Base-by-base conservation (phyloP, 2,113 vertebrate genomes). In the Microtus richardsoni region DNA sequence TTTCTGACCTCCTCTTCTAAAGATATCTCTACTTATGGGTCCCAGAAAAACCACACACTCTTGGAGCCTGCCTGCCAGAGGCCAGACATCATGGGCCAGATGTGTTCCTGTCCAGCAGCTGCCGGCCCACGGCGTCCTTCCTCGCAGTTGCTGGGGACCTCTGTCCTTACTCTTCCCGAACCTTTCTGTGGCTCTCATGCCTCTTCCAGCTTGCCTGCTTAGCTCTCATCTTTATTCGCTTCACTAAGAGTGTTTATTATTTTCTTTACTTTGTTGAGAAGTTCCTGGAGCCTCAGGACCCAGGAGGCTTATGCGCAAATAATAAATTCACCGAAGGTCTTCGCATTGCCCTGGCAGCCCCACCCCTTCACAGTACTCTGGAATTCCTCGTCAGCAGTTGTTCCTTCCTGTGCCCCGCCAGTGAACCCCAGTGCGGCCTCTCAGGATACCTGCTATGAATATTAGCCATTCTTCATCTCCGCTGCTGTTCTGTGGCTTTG, bases 361-460 rank as follows among this genome's bases (percentile, higher is more conserved):
- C 79, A 39, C 89, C 84, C 89, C 96, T 8, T 0, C 22, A 1
- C 0, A 16, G 58, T 83, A 44, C 84, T 30, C 78, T 97, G 92
- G 39, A 96, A 96, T 95, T 89, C 33, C 1, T 75, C 0, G 64
- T 95, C 62, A 8, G 19, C 58, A 0, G 58, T 66, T 41, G 47
- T 47, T 97, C 93, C 95, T 96, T 97, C 78, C 91, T 95, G 84
- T 97, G 87, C 89, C 92, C 96, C 64, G 33, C 86, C 0, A 60
- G 60, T 96, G 88, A 97, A 82, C 70, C 97, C 96, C 95, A 6
- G 2, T 17, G 66, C 75, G 90, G 66, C 92, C 95, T 73, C 79
- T 62, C 4, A 0, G 98, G 98, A 97, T 33, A 3, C 78, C 94
- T 97, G 87, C 87, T 97, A 88, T 39, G 92, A 93, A 62, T 95